Evolutionary conservation across 2,113 vertebrate species (phyloP).

Genomic region (Hippocampus abdominalis): DNA sequence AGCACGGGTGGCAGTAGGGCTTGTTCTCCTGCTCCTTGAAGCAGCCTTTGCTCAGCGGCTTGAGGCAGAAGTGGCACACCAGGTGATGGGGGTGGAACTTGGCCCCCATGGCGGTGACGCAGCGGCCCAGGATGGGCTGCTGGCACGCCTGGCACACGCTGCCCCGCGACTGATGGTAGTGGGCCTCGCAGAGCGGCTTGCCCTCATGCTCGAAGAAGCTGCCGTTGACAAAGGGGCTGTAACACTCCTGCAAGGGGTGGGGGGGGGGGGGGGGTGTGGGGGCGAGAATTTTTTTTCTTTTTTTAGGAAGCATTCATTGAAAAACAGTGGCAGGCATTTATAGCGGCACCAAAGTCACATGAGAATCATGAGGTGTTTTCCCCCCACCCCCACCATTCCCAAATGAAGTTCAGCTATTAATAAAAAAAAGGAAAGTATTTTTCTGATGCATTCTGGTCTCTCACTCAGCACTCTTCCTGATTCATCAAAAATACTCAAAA

Average conservation of each 20-base stretch:
- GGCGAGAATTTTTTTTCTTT: too few species aligned
- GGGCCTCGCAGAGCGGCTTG: conserved; percentile 85
- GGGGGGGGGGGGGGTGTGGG: background rate
- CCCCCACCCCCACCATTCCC: too few species aligned
- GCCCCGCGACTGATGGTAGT: conserved; percentile 86
- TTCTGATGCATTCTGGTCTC: too few species aligned
- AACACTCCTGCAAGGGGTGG: conserved; percentile 77
- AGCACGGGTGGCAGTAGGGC: conserved; percentile 91
- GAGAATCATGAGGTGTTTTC: too few species aligned
- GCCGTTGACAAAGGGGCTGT: conserved; percentile 83
- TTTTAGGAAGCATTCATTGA: too few species aligned
- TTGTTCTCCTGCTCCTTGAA: conserved; percentile 91
- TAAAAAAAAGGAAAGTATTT: too few species aligned
- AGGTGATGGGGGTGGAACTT: conserved; percentile 92
- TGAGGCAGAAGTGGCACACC: conserved; percentile 87
- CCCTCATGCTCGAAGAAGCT: conserved; percentile 90
- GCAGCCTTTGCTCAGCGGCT: conserved; percentile 87
- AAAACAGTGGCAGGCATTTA: too few species aligned
- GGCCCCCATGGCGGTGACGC: conserved; percentile 87
- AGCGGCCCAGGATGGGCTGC: conserved; percentile 86
- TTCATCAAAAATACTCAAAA: too few species aligned
- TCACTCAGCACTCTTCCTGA: too few species aligned
- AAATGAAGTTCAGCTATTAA: too few species aligned
- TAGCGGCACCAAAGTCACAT: too few species aligned
- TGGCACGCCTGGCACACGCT: conserved; percentile 87